phyloP scores from a whole-genome alignment of 2,888 invertebrate genomes.

The Drosophila neotestacea region DNA sequence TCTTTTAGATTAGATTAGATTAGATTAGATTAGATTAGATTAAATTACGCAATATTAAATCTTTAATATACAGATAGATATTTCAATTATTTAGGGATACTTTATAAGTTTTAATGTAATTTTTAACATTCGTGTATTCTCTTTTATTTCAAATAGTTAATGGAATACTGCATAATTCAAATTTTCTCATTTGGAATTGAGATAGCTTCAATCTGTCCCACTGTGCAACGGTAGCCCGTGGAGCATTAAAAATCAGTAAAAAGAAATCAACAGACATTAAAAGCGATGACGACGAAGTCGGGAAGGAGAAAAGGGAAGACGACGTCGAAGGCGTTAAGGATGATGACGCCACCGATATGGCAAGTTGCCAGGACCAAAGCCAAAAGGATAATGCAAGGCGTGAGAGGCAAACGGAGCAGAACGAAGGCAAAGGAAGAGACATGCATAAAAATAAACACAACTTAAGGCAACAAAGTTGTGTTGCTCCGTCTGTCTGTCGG shows the following conservation, averaged over 20 bases:
- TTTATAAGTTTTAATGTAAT: no score
- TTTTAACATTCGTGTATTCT: no score
- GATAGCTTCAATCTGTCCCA: conserved; percentile 15
- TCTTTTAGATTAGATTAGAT: no score
- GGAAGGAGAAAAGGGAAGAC: conserved; percentile 8
- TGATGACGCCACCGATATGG: conserved; percentile 64
- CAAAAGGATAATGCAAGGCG: conserved; percentile 57
- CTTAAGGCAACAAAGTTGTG: conserved; percentile 63
- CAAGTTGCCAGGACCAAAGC: conserved; percentile 61
- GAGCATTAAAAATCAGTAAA: conserved; percentile 72
- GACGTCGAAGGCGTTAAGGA: conserved; percentile 56
- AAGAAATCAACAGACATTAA: conserved; percentile 74
- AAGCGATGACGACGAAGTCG: conserved; percentile 48
- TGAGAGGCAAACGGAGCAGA: conserved; percentile 13
- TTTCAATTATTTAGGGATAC: no score
- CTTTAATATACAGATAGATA: no score
- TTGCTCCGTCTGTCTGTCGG: not conserved
- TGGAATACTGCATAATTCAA: not conserved
- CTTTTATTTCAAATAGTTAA: not conserved
- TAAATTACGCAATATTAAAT: no score
- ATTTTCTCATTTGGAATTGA: no score
- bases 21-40: no score
- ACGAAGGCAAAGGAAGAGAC: conserved; percentile 27
- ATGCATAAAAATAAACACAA: conserved; percentile 74
- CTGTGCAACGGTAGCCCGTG: conserved; percentile 43